Conservation (phyloP, 1,140 invertebrate genomes). For the Nephotettix cincticeps region DNA sequence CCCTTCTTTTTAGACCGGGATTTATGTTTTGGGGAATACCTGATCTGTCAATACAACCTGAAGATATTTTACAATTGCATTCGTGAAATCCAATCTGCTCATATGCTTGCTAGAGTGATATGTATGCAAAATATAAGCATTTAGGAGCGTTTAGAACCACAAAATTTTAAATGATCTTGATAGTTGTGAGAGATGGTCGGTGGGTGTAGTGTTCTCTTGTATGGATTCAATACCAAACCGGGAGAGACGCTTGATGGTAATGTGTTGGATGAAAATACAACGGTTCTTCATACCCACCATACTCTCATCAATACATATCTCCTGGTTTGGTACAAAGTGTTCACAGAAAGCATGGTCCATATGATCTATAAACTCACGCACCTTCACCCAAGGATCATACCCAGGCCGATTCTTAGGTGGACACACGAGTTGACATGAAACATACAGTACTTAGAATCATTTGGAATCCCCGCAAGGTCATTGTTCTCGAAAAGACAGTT, state of each 20-base stretch:
- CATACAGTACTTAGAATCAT: slow-evolving; percentile 6
- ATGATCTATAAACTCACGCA: slow-evolving; percentile 13
- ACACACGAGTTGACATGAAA: neutral
- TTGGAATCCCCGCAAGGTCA: slow-evolving; percentile 11
- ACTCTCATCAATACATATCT: slow-evolving; percentile 25
- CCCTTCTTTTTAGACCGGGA: too few species aligned
- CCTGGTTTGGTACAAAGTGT: neutral
- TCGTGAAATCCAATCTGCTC: too few species aligned
- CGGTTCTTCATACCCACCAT: slow-evolving; percentile 14
- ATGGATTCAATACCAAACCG: too few species aligned
- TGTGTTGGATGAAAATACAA: neutral
- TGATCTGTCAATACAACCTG: too few species aligned
- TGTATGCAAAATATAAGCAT: too few species aligned
- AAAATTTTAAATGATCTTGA: too few species aligned
- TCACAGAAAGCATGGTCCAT: neutral
- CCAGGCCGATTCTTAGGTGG: slow-evolving; percentile 15
- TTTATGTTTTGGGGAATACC: too few species aligned
- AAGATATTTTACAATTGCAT: too few species aligned
- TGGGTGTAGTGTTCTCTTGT: too few species aligned
- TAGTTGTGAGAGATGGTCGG: too few species aligned
- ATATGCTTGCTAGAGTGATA: too few species aligned
- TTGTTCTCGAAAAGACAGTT: slow-evolving; percentile 1
- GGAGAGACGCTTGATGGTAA: neutral
- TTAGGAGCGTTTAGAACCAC: too few species aligned
- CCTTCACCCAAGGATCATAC: slow-evolving; percentile 21